Base-by-base conservation (phyloP, 2,113 vertebrate genomes). In the Oreochromis aureus region DNA sequence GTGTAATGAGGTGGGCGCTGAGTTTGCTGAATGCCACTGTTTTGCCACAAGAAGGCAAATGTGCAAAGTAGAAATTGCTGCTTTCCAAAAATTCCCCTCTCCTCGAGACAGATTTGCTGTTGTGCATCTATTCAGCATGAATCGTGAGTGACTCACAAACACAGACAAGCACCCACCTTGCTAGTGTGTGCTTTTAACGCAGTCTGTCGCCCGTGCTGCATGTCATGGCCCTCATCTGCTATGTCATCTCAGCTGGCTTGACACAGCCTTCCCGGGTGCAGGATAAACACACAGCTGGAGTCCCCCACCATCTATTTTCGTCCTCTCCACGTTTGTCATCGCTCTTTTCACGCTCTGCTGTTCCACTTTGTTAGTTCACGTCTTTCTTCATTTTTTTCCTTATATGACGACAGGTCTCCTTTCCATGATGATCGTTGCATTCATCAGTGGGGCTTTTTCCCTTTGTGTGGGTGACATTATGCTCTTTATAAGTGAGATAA, bases 211-310 rank as follows among this genome's bases (percentile, higher is more conserved):
- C 59, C 79, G 55, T 8, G 36, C 73, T 58, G 69, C n/a, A 10
- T 79, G 55, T 84, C 80, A 78, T 46, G 61, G 83, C 24, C 55
- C 83, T 66, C 44, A 27, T 87, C 84, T 85, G 89, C 89, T 24
- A 32, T 78, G 91, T 91, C 89, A 87, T 88, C 86, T 91, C 89
- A 85, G 81, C 76, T 90, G 88, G 86, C 7, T 81, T 46, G 56
- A 84, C 88, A 80, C 81, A 61, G 59, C 81, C 88, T 76, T 87
- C 61, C 81, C 39, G 7, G 56, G 66, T 90, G 87, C 83, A 89
- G 82, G 63, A 63, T 86, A 90, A 92, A 92, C 89, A 87, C 91
- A 84, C 92, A 90, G 91, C 91, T 86, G 89, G 87, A 88, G 84
- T 82, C 73, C 46, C 63, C 54, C 66, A 30, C 63, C 24, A 15